phyloP scores from a whole-genome alignment of 1,140 invertebrate genomes.

The Amyelois transitella region DNA sequence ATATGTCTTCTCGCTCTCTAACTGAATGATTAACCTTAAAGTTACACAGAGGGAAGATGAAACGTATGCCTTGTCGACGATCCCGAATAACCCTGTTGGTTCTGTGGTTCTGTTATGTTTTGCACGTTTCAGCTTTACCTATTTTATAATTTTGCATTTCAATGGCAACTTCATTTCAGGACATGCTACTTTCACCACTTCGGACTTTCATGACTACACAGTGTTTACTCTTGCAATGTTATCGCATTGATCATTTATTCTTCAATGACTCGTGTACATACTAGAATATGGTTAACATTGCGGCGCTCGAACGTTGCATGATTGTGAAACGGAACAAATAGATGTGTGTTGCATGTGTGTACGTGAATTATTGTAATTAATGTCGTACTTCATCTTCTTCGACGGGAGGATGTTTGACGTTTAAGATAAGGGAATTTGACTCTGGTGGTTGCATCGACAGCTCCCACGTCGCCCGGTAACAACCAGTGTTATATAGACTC shows the following conservation, averaged over 20 bases:
- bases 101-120: slow-evolving; percentile 51
- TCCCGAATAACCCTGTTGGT: no score
- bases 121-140: slow-evolving; percentile 55
- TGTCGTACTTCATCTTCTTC: slow-evolving; percentile 70
- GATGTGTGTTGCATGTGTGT: slow-evolving; percentile 74
- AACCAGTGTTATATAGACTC: slow-evolving; percentile 63
- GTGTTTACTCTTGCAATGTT: slow-evolving; percentile 50
- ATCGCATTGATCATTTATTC: slow-evolving; percentile 39
- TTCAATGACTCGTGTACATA: slow-evolving; percentile 51
- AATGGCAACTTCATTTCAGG: slow-evolving; percentile 21
- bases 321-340: slow-evolving; percentile 61
- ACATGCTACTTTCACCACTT: slow-evolving; percentile 48
- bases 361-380: slow-evolving; percentile 54
- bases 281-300: slow-evolving; percentile 20
- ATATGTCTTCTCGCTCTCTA: no score
- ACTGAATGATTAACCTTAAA: no score
- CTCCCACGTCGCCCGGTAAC: slow-evolving; percentile 51
- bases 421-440: slow-evolving; percentile 68
- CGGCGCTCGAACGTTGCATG: slow-evolving; percentile 54
- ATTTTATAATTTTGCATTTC: slow-evolving; percentile 35
- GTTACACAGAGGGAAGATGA: no score
- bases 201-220: slow-evolving; percentile 52
- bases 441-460: slow-evolving; percentile 50
- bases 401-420: slow-evolving; percentile 61
- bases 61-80: no score